Conservation (phyloP, 1,140 invertebrate species). For the Chionoecetes opilio region DNA sequence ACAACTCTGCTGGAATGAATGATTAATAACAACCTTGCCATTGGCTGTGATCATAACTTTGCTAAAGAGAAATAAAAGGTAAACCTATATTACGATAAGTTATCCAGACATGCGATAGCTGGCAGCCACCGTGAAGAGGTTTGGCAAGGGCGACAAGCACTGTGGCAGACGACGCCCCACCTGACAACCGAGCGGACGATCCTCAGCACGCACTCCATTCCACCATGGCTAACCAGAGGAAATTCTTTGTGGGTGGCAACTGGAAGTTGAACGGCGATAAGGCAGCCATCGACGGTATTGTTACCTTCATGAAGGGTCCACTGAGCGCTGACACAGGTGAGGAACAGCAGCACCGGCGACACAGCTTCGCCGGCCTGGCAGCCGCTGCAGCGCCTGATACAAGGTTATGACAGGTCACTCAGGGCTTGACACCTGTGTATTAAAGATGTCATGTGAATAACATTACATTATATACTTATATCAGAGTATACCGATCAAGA, state of each 20-base stretch:
- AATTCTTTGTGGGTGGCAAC: slow-evolving; percentile 99
- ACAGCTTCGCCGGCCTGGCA: background rate
- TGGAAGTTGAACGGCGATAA: slow-evolving; percentile 90
- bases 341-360: slow-evolving; percentile 78
- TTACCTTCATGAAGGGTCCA: slow-evolving; percentile 91
- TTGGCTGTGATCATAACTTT: too few relatives aligned
- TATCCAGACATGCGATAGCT: background rate
- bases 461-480: too few relatives aligned
- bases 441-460: too few relatives aligned
- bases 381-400: too few relatives aligned
- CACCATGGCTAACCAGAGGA: slow-evolving; percentile 84
- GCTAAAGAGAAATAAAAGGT: too few relatives aligned
- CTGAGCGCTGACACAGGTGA: slow-evolving; percentile 92
- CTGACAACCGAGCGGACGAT: background rate
- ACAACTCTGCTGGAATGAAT: too few relatives aligned
- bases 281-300: slow-evolving; percentile 92
- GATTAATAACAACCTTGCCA: too few relatives aligned
- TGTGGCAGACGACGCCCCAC: background rate
- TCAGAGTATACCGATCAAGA: too few relatives aligned
- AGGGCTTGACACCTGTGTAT: too few relatives aligned
- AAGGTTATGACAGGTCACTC: too few relatives aligned
- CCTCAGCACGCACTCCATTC: background rate
- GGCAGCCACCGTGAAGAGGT: background rate
- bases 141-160: background rate
- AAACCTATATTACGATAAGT: too few relatives aligned